phyloP scores from a whole-genome alignment of 2,797 vertebrate species.

The Hyperoplus immaculatus region DNA sequence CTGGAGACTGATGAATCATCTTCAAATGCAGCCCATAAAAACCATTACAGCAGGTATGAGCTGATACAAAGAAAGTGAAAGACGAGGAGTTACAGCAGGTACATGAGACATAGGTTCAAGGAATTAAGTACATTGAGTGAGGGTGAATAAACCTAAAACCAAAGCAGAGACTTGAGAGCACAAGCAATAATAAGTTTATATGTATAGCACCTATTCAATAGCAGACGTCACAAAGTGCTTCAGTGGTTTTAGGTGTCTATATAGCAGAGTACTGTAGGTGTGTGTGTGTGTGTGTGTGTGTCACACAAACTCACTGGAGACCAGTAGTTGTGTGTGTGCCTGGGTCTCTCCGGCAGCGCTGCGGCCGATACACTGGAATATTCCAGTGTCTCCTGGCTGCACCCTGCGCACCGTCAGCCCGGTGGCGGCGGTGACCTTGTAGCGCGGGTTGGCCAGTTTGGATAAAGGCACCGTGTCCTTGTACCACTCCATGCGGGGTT shows the following conservation, averaged over 20 bases:
- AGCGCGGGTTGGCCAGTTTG: conserved; percentile 89
- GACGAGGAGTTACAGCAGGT: background rate
- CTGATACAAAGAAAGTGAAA: background rate
- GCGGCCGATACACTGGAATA: conserved; percentile 95
- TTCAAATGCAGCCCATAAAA: background rate
- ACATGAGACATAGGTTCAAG: background rate
- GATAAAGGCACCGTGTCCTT: conserved; percentile 90
- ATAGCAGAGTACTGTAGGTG: background rate
- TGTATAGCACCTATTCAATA: no score
- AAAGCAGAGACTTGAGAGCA: background rate
- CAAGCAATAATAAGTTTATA: background rate
- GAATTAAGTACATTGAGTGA: background rate
- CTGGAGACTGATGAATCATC: background rate
- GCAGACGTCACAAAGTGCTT: no score
- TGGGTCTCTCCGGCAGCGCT: conserved; percentile 91
- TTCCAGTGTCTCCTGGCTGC: conserved; percentile 90
- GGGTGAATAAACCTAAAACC: background rate
- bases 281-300: conserved; percentile 11
- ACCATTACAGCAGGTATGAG: background rate
- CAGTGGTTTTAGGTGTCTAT: background rate
- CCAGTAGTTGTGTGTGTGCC: conserved; percentile 89
- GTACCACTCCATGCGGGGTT: conserved; percentile 91
- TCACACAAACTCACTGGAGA: conserved; percentile 90
- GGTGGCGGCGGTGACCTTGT: conserved; percentile 85
- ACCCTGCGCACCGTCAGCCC: conserved; percentile 89